Evolutionary conservation across 92 coral and sea anemone species (phyloP).

Genomic region (Hydrozoanthus gracilis): DNA sequence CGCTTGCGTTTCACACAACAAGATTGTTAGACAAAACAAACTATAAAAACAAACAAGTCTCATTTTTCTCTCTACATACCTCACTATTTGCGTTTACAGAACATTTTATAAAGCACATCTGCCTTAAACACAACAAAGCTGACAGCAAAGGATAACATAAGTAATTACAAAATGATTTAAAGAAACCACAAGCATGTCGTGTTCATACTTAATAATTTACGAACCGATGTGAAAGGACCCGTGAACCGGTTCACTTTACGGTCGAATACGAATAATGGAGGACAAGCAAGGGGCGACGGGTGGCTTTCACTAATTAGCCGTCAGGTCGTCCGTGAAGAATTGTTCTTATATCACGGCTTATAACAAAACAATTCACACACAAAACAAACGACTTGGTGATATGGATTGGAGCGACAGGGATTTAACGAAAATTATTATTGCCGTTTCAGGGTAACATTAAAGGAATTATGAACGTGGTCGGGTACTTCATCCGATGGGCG

Average conservation of each 20-base stretch:
- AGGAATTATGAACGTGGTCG: too few species aligned
- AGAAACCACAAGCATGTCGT: slow-evolving; percentile 23
- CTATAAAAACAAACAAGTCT: slow-evolving; percentile 11
- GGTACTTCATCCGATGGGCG: too few species aligned
- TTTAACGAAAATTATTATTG: too few species aligned
- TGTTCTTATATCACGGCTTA: too few species aligned
- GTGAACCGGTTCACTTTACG: not conserved
- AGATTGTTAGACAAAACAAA: slow-evolving; percentile 15
- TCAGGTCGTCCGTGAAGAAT: not conserved
- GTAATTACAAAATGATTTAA: slow-evolving; percentile 38
- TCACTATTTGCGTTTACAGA: slow-evolving; percentile 33
- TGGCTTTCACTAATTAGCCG: not conserved
- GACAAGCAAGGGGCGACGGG: slow-evolving; percentile 45
- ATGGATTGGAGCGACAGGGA: too few species aligned
- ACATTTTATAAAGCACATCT: not conserved
- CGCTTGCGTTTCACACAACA: not conserved
- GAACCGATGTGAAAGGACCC: not conserved
- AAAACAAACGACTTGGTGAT: too few species aligned
- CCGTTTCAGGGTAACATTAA: too few species aligned
- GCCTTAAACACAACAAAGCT: not conserved
- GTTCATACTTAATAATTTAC: slow-evolving; percentile 24
- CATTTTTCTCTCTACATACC: slow-evolving; percentile 41
- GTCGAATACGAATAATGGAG: not conserved
- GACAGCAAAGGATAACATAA: slow-evolving; percentile 28
- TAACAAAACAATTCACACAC: too few species aligned